A percentile compares a stretch with the other conserved stretches of the same genome.
phyloP scores from a whole-genome alignment of 1,140 invertebrate genomes.

The Drosophila trapezifrons region DNA sequence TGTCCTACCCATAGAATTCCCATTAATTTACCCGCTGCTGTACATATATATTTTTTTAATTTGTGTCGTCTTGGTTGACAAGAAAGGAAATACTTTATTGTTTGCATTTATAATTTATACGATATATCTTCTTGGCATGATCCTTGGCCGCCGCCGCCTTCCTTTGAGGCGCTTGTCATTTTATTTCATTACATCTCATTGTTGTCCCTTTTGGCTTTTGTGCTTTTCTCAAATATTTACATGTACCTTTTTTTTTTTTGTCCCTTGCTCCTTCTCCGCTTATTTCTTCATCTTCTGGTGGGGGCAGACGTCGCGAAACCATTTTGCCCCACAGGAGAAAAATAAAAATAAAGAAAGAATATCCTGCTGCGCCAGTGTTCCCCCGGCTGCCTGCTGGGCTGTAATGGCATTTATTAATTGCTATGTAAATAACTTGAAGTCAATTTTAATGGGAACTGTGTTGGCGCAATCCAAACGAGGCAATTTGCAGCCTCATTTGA shows the following conservation, averaged over 20 bases:
- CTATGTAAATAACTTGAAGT: conserved; percentile 65
- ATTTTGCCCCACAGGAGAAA: conserved; percentile 23
- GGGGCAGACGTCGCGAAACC: too few species aligned
- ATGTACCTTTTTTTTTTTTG: conserved; percentile 58
- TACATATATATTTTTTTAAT: conserved; percentile 40
- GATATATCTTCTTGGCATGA: conserved; percentile 44
- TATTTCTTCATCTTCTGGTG: conserved; percentile 3
- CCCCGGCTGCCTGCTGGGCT: conserved; percentile 32
- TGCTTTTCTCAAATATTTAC: conserved; percentile 75
- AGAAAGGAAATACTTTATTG: conserved; percentile 60
- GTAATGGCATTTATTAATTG: conserved; percentile 72
- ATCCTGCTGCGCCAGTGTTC: conserved; percentile 30
- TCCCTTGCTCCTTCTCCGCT: conserved; percentile 2
- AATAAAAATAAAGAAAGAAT: conserved; percentile 2
- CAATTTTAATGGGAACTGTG: conserved; percentile 56
- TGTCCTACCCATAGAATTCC: neutral
- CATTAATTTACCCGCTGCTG: neutral
- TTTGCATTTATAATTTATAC: conserved; percentile 64
- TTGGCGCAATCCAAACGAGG: conserved; percentile 32
- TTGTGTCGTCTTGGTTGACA: conserved; percentile 56
- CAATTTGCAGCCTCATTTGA: conserved; percentile 48
- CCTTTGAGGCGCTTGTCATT: conserved; percentile 66
- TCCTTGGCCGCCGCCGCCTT: conserved; percentile 14
- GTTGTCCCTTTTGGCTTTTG: conserved; percentile 73
- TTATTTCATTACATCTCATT: conserved; percentile 68